Base-by-base conservation (phyloP, 2,888 invertebrate genomes). In the Rosalia funebris region DNA sequence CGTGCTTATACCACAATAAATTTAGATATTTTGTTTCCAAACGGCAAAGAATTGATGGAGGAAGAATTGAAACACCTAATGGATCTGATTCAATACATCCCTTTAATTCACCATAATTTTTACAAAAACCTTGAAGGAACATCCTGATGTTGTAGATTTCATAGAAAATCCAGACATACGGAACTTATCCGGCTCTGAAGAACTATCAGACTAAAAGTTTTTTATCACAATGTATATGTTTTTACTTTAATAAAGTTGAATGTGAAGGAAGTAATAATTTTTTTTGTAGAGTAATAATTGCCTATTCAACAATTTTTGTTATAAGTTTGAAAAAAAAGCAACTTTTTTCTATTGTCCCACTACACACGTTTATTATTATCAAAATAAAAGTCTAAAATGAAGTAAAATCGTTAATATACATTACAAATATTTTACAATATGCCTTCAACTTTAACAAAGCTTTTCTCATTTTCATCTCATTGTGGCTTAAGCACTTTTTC, bases 1-100 rank as follows among this genome's bases (percentile, higher is more conserved):
- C 39, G 39, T 2, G 2, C 12, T 14, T 39, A 39, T 14, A 25
- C 3, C 12, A 11, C 2, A 14, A 11, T 7, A 39, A 39, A 39
- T 39, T 39, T 39, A 39, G 39, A 39, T 39, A 39, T 39, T 39
- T 39, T 39, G 11, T 39, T 14, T 14, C 39, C 39, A 11, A 39
- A 39, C 3, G 39, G 39, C 11, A 39, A 39, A 39, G 39, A 25
- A 9, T 25, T 25, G 9, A 39, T 14, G 39, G 39, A 39, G 14
- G 25, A 25, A 9, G 9, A 25, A 25, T 9, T 9, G 11, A 1
- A 39, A 14, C 39, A 39, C 39, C 14, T 39, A 39, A 39, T 14
- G 14, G 39, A 39, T 39, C 14, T 39, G 39, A 39, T 11, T 39
- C 12, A 39, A 39, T 39, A 25, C 9, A 25, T 25, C 3, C 39